Percentiles rank a stretch among this genome's conserved stretches.
Evolutionary conservation across 2,888 invertebrate species (phyloP).

Genomic region (Vanessa cardui): DNA sequence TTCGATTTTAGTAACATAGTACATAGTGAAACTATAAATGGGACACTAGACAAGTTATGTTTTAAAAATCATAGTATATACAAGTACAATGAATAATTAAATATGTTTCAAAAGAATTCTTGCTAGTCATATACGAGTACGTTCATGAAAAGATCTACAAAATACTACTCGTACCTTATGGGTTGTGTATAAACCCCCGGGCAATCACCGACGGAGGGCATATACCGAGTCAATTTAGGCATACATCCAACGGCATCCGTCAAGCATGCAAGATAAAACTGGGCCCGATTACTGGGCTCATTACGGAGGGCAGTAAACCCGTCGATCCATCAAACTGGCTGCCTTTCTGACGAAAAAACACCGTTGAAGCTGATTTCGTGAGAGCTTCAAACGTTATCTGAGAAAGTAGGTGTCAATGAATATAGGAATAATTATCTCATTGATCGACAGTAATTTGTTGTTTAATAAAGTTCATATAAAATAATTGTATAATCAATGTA

Average conservation of each 20-base stretch:
- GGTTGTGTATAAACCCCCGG: slow-evolving; percentile 21
- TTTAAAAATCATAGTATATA: not conserved
- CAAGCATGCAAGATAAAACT: slow-evolving; percentile 48
- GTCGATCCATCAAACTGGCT: slow-evolving; percentile 57
- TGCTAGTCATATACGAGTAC: not conserved
- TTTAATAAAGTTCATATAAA: too few relatives aligned
- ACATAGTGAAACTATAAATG: too few relatives aligned
- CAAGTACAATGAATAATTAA: not conserved
- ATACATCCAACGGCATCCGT: slow-evolving; percentile 44
- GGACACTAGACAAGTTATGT: not conserved
- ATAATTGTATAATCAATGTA: too few relatives aligned
- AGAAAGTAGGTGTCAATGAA: slow-evolving; percentile 16
- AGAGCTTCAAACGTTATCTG: slow-evolving; percentile 22
- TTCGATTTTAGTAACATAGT: too few relatives aligned
- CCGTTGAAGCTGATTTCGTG: slow-evolving; percentile 34
- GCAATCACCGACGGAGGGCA: slow-evolving; percentile 21
- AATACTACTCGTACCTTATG: slow-evolving; percentile 7
- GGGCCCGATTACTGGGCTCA: slow-evolving; percentile 52
- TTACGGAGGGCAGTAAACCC: slow-evolving; percentile 57
- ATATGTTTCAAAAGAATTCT: not conserved
- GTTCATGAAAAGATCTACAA: slow-evolving; percentile 2
- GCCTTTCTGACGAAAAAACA: slow-evolving; percentile 46
- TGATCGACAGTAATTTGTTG: not conserved
- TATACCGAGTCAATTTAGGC: slow-evolving; percentile 37
- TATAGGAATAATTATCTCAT: slow-evolving; percentile 8